Evolutionary conservation across 2,113 vertebrate genomes (phyloP).

Genomic region (Eurystomus gularis): DNA sequence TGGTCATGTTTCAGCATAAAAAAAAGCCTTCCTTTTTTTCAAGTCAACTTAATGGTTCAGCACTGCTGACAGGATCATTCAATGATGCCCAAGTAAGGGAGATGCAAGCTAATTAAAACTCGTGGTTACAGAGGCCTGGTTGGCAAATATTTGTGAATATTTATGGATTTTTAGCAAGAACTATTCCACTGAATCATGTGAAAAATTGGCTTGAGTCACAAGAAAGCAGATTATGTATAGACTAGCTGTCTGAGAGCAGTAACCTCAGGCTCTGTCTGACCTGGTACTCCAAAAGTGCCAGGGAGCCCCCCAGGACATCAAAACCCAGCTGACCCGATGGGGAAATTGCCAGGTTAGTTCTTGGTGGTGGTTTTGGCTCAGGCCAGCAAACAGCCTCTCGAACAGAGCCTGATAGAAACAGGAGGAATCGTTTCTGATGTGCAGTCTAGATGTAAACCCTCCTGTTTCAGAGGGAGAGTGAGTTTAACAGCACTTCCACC

Average conservation of each 20-base stretch:
- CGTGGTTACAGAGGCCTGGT: neutral
- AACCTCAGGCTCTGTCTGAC: neutral
- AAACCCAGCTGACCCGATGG: neutral
- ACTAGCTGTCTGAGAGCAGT: neutral
- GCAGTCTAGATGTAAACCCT: neutral
- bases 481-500: neutral
- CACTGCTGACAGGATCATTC: neutral
- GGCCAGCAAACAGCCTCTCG: neutral
- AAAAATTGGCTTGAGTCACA: neutral
- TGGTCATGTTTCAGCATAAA: neutral
- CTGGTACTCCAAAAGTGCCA: neutral
- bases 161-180: neutral
- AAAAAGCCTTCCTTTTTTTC: neutral
- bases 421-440: neutral
- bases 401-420: neutral
- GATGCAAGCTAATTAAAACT: conserved; percentile 8
- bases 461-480: neutral
- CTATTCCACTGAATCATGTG: fast-evolving
- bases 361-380: neutral
- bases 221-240: neutral
- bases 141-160: conserved; percentile 26
- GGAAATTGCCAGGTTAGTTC: neutral
- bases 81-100: neutral
- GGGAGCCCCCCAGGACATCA: fast-evolving
- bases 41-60: neutral